These are phyloP conservation scores for Leptinotarsa rubiginosa DNA, from an alignment of 2,888 invertebrate species.

Conservation along the genomic window DNA sequence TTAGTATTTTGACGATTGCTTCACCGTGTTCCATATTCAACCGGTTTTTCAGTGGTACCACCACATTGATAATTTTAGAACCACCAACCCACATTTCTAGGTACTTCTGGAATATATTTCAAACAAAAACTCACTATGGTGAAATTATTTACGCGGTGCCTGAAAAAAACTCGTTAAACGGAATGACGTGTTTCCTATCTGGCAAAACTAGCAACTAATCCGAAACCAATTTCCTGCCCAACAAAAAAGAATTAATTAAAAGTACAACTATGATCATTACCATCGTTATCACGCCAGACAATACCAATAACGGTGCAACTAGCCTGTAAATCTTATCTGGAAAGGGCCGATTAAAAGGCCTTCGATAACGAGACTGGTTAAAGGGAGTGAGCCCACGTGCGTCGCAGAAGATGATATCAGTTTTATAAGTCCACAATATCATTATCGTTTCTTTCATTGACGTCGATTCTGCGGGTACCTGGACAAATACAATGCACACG, in stretches of 20 bases:
- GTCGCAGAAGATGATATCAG: slow-evolving; percentile 47
- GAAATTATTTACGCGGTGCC: too few relatives aligned
- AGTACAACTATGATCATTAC: background rate
- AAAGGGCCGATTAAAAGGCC: slow-evolving; percentile 20
- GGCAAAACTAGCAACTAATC: background rate
- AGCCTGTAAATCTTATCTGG: slow-evolving; percentile 7
- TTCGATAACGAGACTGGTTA: slow-evolving; percentile 33
- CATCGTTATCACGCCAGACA: slow-evolving; percentile 4
- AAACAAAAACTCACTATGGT: too few relatives aligned
- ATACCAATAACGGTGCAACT: background rate
- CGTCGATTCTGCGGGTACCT: slow-evolving; percentile 57
- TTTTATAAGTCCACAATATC: slow-evolving; percentile 45
- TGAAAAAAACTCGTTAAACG: too few relatives aligned
- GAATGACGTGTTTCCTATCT: background rate
- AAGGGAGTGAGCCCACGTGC: slow-evolving; percentile 47
- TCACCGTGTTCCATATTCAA: too few relatives aligned
- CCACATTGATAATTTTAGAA: too few relatives aligned
- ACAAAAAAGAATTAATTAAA: background rate
- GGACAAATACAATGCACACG: slow-evolving; percentile 55
- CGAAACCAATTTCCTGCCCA: background rate
- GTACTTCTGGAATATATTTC: too few relatives aligned
- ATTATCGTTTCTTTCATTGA: slow-evolving; percentile 45
- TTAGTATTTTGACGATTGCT: too few relatives aligned
- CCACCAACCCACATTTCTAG: too few relatives aligned
- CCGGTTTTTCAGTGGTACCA: too few relatives aligned